Evolutionary conservation across 92 coral and sea anemone species (phyloP), one percentile per base, ranked within the genome.

Genomic region (Metridium senile): DNA sequence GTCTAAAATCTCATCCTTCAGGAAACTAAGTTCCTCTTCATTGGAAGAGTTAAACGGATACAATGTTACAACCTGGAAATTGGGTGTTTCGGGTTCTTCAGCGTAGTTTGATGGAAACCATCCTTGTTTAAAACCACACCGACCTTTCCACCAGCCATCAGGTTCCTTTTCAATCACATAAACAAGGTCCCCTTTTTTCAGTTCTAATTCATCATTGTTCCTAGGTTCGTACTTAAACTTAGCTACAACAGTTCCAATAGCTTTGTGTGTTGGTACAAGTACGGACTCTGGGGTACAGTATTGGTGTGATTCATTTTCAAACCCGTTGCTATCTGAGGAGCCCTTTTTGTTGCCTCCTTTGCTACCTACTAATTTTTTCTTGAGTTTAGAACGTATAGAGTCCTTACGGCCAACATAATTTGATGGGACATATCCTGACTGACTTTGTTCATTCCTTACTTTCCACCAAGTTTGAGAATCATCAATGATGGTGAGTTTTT

Each of bases 81-180:
- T 82, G 17, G 71, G 46, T 39, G 74, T 82, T 69, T 74, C 87
- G 9, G 73, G 72, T 53, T 91, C 92, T 26, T 84, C 89, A 0
- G 86, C 85, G 54, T 91, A 82, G 70, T 95, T 95, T 10, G 99
- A 95, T 13, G 99, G 99, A 70, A 95, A 95, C 99, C 99, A 95
- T 23, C 99, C 99, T 4, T 82, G 69, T 26, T 75, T 84, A 23
- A 34, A 74, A 29, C 92, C 89, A 39, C 88, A 72, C 8, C 86
- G 85, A 18, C 99, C 99, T 66, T 91, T 87, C 99, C 99, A 95
- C 99, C 99, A 95, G 0, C 99, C 99, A 72, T 96, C 99, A 32
- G 86, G 89, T 65, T 96, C 94, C 64, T 89, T 96, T 73, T 96
- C 99, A 72, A 96, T 70, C 45, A 96, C 99, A 56, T 82, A 76